Evolutionary conservation across 2,888 invertebrate species (phyloP), one percentile per base, ranked within the genome.

Genomic region (Dromius quadrimaculatus): DNA sequence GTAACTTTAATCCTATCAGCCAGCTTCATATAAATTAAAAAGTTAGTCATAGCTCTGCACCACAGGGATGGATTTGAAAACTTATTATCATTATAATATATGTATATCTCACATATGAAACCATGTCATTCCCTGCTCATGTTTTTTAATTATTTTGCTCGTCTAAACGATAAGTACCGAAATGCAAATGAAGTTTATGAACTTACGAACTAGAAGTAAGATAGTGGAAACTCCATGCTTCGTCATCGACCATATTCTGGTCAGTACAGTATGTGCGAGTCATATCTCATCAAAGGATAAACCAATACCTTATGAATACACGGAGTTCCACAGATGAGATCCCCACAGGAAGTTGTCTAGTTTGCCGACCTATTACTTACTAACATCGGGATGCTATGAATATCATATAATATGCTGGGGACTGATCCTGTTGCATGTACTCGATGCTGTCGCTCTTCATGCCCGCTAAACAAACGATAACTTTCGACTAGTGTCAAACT

Each of bases 331-430:
- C 6, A 54, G 65, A 54, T 54, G 36, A 36, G 54, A 54, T 36
- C 38, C 65, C 65, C 65, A 54, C 65, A 65, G 65, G 65, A 65
- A 65, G 65, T 64, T 64, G n/a, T 34, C 47, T 64, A 64, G 45
- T 65, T 65, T 65, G 65, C 65, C 54, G 41, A 65, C 65, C 65
- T 65, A 65, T 65, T 65, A 54, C 65, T 65, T 65, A 65, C 65
- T 65, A 65, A 47, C 65, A 47, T 54, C 65, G 65, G 65, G 65
- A 54, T 65, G 65, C 65, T 54, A 65, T 65, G 65, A 65, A 65
- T 65, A 65, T 65, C 54, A 65, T 65, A 65, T 65, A 54, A 65
- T 65, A 65, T 65, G 34, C 65, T 50, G 38, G 38, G 54, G 54
- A 65, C 64, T 65, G n/a, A n/a, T n/a, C n/a, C n/a, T 64, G 28